Percentiles rank a stretch among this genome's conserved stretches.
Conservation (phyloP, 2,888 invertebrate genomes). For the Aricia artaxerxes region DNA sequence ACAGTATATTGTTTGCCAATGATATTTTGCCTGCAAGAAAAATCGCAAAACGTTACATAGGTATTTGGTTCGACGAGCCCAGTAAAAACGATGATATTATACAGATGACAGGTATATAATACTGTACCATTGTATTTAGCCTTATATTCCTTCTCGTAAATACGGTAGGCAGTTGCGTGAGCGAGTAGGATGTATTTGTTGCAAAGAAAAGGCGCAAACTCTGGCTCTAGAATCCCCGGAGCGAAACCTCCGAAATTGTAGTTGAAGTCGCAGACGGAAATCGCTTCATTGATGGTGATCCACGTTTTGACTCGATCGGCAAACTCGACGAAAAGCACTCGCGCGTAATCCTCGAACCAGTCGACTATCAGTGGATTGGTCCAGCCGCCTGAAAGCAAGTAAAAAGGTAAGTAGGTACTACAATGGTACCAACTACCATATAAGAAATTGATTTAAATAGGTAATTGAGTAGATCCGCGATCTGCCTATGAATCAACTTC, state of each 20-base stretch:
- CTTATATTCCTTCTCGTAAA: constrained; percentile 67
- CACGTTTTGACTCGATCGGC: constrained; percentile 83
- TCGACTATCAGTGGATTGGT: constrained; percentile 67
- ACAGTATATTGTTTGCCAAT: constrained; percentile 10
- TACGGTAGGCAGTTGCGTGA: not conserved
- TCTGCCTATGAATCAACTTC: too few relatives aligned
- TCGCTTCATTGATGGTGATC: constrained; percentile 87
- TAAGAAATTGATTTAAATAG: too few relatives aligned
- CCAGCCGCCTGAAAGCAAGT: constrained; percentile 10
- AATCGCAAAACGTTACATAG: not conserved
- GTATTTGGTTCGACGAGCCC: too few relatives aligned
- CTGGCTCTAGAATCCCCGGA: not conserved
- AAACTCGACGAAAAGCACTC: constrained; percentile 74
- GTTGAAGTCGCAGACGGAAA: constrained; percentile 54
- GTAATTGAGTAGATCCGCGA: too few relatives aligned
- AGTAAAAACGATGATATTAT: too few relatives aligned
- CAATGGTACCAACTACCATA: too few relatives aligned
- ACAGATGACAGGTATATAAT: too few relatives aligned
- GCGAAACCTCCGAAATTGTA: constrained; percentile 12
- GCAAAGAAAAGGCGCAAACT: constrained; percentile 18
- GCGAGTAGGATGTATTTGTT: constrained; percentile 19
- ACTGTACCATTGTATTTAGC: constrained; percentile 61
- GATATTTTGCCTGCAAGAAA: not conserved
- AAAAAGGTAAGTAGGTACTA: too few relatives aligned
- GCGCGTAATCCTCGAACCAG: constrained; percentile 81